Base-by-base conservation (phyloP, 2,888 invertebrate genomes). In the Heliothis peltigera region DNA sequence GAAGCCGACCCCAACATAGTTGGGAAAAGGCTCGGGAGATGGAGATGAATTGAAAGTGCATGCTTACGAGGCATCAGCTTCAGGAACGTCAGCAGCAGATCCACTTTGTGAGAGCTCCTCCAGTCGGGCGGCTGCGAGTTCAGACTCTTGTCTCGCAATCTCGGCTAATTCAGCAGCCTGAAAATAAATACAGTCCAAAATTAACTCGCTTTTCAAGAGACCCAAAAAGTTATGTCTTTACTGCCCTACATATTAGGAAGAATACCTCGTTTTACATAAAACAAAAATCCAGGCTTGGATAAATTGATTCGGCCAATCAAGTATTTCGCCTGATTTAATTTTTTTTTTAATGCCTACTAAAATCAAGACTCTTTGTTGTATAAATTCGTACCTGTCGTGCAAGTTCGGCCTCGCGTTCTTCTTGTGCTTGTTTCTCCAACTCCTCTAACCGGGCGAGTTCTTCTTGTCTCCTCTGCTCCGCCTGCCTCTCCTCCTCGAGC, bases 101-200 rank as follows among this genome's bases (percentile, higher is more conserved):
- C 91, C 89, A 81, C 93, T 91, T 71, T 89, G 88, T 72, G 90
- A 89, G n/a, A 96, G 90, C 82, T 96, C 96, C 79, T 96, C 95
- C 43, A 96, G 93, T n/a, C 96, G 95, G 10, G 95, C 94, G 67
- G 96, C 96, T 19, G 96, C 95, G 64, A 96, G 87, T 82, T 95
- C 95, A 1, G 95, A 96, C 82, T 95, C 95, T 90, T 92, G 95
- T 87, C 92, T 94, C 5, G 96, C 96, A 46, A 96, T 95, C 87
- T 97, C 97, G 0, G 96, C 96, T 80, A 97, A 88, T 89, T 97
- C 97, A 51, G 96, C 96, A 71, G 97, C 97, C 95, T 96, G 90
- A 4, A 77, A 75, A 28, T 2, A 21, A 4, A 43, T 19, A 21
- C 15, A 53, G 53, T 17, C 10, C n/a, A 55, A 19, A 18, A 12